These are phyloP conservation scores for Lepidocyrtinus sp. DNA, from an alignment of 2,888 invertebrate genomes.

Conservation along the genomic window DNA sequence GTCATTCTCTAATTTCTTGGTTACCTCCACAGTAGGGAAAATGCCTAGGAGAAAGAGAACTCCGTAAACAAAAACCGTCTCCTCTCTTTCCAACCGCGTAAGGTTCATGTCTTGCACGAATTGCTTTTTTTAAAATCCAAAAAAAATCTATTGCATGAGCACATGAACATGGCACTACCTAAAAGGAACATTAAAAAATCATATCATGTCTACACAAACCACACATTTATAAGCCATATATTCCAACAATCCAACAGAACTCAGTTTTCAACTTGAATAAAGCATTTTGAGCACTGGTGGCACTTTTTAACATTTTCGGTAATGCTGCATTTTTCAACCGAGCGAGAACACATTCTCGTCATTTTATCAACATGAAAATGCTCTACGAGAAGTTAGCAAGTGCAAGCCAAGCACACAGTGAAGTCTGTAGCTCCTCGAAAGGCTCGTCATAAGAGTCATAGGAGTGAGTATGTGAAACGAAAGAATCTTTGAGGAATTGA, in stretches of 20 bases:
- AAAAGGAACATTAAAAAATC: slow-evolving; percentile 12
- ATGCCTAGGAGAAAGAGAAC: not conserved
- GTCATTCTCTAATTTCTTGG: slow-evolving; percentile 37
- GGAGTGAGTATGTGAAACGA: too few species aligned
- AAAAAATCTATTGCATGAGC: not conserved
- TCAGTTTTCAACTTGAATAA: too few species aligned
- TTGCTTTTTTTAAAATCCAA: not conserved
- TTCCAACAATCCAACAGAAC: not conserved
- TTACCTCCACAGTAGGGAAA: slow-evolving; percentile 19
- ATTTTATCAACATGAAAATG: not conserved
- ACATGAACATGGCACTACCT: slow-evolving; percentile 1
- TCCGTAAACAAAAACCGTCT: not conserved
- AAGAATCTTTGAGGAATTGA: too few species aligned
- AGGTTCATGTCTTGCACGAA: not conserved
- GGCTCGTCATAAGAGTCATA: too few species aligned
- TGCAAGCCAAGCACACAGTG: not conserved
- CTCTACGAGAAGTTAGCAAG: not conserved
- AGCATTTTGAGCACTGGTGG: slow-evolving; percentile 4
- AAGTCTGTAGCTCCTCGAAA: not conserved
- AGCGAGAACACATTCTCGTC: slow-evolving; percentile 1
- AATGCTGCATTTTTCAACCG: slow-evolving; percentile 15
- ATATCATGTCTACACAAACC: not conserved
- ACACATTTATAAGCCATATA: not conserved
- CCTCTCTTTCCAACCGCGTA: not conserved
- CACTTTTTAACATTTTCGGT: slow-evolving; percentile 5